phyloP scores from a whole-genome alignment of 2,797 vertebrate genomes.

The Otolemur crassicaudatus region DNA sequence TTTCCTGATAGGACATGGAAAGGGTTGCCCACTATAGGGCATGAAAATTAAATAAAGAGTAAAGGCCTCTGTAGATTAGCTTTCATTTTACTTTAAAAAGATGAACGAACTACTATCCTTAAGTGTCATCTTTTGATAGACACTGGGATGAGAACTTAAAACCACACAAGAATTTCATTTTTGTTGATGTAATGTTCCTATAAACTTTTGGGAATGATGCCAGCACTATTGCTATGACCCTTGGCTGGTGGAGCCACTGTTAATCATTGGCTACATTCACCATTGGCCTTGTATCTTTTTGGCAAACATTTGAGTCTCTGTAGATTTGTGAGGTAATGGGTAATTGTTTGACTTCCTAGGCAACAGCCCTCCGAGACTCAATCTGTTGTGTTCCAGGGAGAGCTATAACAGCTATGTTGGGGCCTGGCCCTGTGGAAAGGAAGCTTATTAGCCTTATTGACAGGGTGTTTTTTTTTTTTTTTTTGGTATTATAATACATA shows the following conservation, averaged over 20 bases:
- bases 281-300: constrained; percentile 63
- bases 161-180: constrained; percentile 6
- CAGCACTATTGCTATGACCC: neutral
- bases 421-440: constrained; percentile 5
- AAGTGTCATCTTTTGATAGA: neutral
- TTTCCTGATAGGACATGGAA: constrained; percentile 27
- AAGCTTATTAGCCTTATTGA: constrained; percentile 8
- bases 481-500: neutral
- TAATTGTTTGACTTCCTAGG: constrained; percentile 70
- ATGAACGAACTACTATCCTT: neutral
- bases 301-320: constrained; percentile 52
- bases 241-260: neutral
- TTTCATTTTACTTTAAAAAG: constrained; percentile 20
- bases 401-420: neutral
- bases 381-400: constrained; percentile 42
- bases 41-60: neutral
- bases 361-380: constrained; percentile 49
- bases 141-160: neutral
- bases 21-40: neutral
- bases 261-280: constrained; percentile 51
- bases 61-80: neutral
- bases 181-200: neutral
- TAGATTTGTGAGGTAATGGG: constrained; percentile 70
- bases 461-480: constrained; percentile 11
- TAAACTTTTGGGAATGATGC: neutral